Percentiles rank a stretch among this genome's conserved stretches.
Evolutionary conservation across 2,113 vertebrate species (phyloP).

Genomic region (Erpornis zantholeuca): DNA sequence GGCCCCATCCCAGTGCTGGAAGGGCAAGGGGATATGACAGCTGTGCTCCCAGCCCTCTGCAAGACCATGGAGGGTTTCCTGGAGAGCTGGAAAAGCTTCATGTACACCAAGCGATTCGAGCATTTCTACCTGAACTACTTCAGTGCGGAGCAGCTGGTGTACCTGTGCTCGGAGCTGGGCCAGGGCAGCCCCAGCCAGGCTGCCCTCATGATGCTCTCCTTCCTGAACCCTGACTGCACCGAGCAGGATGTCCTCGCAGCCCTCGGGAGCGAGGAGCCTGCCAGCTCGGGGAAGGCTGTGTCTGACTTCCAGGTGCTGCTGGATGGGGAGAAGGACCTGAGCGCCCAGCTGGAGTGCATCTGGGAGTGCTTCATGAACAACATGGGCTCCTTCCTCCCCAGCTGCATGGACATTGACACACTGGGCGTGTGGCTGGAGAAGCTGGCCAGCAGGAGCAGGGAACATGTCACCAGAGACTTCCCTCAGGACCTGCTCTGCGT

Average conservation of each 20-base stretch:
- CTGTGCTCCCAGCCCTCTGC: conserved; percentile 81
- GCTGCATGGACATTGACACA: conserved; percentile 78
- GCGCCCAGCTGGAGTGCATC: conserved; percentile 66
- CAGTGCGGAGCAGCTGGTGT: conserved; percentile 90
- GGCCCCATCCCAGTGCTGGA: conserved; percentile 45
- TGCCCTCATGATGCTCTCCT: conserved; percentile 88
- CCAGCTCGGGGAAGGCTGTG: background rate
- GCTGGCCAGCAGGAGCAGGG: conserved; percentile 55
- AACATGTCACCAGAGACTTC: conserved; percentile 63
- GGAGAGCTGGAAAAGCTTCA: conserved; percentile 79
- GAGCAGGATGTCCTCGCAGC: background rate
- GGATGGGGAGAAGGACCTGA: background rate
- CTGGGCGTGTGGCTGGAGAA: conserved; percentile 79
- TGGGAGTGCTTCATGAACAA: conserved; percentile 79
- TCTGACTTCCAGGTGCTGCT: background rate
- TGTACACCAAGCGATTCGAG: conserved; percentile 76
- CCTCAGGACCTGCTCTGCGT: conserved; percentile 71
- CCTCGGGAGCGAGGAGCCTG: fast-evolving
- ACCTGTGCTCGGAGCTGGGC: conserved; percentile 79
- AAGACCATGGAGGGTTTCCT: conserved; percentile 86
- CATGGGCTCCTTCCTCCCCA: conserved; percentile 76
- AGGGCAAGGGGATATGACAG: conserved; percentile 66
- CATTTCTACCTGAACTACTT: conserved; percentile 92
- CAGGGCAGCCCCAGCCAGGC: conserved; percentile 48
- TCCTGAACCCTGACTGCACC: conserved; percentile 79